Evolutionary conservation across 1,140 invertebrate genomes (phyloP).

Genomic region (Maconellicoccus hirsutus): DNA sequence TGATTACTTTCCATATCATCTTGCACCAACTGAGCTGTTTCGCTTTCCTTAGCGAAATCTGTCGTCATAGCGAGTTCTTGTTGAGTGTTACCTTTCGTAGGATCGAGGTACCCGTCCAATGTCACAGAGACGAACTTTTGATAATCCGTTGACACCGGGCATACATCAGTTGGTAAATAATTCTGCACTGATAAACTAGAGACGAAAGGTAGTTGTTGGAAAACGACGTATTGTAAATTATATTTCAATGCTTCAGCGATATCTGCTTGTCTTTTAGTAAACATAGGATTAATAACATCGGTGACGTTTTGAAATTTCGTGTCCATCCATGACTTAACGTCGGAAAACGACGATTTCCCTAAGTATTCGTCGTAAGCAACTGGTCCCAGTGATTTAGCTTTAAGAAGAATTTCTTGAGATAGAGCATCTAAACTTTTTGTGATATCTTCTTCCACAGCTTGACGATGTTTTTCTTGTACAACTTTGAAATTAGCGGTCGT

Average conservation of each 20-base stretch:
- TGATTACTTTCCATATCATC: too few relatives aligned
- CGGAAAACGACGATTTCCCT: not conserved
- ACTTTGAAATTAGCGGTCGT: not conserved
- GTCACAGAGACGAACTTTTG: not conserved
- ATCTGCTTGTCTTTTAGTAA: not conserved
- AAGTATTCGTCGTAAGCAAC: not conserved
- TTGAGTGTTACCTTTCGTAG: not conserved
- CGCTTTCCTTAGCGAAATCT: too few relatives aligned
- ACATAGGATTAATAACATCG: not conserved
- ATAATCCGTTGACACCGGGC: not conserved
- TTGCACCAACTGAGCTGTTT: too few relatives aligned
- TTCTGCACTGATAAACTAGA: not conserved
- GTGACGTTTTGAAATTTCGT: constrained; percentile 1
- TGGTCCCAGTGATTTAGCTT: not conserved
- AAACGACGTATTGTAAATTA: not conserved
- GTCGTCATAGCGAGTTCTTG: not conserved
- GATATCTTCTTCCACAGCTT: not conserved
- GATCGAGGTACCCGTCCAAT: not conserved
- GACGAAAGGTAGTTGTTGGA: not conserved
- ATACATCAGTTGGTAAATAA: constrained; percentile 6
- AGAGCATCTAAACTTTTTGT: not conserved
- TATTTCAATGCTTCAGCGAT: not conserved
- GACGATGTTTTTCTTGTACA: not conserved
- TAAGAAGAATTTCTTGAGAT: not conserved
- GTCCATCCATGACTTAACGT: not conserved